A percentile compares a stretch with the other conserved stretches of the same genome.
These are phyloP conservation scores for Balearica regulorum DNA, from an alignment of 2,797 vertebrate species.

Conservation along the genomic window DNA sequence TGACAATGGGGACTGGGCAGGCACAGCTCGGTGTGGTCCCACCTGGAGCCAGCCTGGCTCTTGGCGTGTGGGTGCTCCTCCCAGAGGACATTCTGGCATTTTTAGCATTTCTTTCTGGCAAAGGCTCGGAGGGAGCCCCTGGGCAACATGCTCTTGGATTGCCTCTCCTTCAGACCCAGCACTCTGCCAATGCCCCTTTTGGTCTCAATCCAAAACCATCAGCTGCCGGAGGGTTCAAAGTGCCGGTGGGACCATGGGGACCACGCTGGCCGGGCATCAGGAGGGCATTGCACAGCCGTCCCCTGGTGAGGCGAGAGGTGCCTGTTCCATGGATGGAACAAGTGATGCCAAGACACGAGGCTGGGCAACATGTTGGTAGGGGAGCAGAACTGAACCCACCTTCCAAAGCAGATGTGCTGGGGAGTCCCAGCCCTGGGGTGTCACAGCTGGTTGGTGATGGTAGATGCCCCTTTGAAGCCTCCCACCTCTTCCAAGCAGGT, in stretches of 20 bases:
- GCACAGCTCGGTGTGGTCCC: background rate
- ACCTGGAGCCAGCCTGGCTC: background rate
- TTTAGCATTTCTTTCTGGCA: background rate
- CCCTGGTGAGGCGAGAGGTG: background rate
- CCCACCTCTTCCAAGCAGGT: background rate
- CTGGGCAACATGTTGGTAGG: fast-evolving
- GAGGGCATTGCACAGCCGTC: too few relatives aligned
- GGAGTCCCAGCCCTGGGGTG: background rate
- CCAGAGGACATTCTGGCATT: fast-evolving
- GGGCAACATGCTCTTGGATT: background rate
- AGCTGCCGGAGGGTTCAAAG: background rate
- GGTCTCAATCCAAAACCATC: background rate
- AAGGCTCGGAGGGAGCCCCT: background rate
- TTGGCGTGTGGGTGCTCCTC: background rate
- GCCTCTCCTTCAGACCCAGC: background rate
- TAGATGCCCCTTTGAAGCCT: background rate
- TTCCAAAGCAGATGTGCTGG: background rate
- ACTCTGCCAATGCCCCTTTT: background rate
- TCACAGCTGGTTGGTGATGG: fast-evolving
- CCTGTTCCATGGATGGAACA: background rate
- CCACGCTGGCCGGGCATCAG: fast-evolving
- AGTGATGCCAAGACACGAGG: fast-evolving
- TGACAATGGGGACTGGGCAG: background rate
- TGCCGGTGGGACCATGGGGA: background rate
- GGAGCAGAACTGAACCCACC: background rate